A percentile compares a stretch with the other conserved stretches of the same genome.
Conservation (phyloP, 2,888 invertebrate species). For the Drosophila neonasuta region DNA sequence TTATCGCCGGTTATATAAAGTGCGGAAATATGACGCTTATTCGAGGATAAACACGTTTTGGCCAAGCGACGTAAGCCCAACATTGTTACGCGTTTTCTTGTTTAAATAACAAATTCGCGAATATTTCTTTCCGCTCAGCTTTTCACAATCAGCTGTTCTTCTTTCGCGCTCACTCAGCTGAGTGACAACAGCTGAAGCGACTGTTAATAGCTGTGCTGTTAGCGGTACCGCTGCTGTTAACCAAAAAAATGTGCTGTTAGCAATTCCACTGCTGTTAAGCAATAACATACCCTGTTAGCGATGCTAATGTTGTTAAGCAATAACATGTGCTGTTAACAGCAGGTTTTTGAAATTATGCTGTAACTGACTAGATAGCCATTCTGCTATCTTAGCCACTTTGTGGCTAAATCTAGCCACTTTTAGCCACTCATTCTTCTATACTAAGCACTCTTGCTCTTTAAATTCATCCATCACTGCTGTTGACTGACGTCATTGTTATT, state of each 20-base stretch:
- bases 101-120: conserved; percentile 4
- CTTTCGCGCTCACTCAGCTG: conserved; percentile 9
- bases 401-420: background rate
- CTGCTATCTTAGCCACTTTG: background rate
- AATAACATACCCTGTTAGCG: background rate
- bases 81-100: conserved; percentile 39
- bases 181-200: conserved; percentile 2
- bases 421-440: too few relatives aligned
- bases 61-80: conserved; percentile 35
- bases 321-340: background rate
- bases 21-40: conserved; percentile 74
- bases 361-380: background rate
- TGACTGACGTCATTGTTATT: background rate
- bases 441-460: background rate
- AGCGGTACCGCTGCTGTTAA: background rate
- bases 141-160: conserved; percentile 11
- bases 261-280: background rate
- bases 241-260: background rate
- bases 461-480: background rate
- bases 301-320: background rate
- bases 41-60: conserved; percentile 29
- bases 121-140: background rate
- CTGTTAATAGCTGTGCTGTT: conserved; percentile 12
- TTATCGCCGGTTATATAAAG: conserved; percentile 86
- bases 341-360: background rate